Conservation (phyloP, 30 jellyfish, hydroid and myxozoan genomes). For the Nemopilema nomurai region DNA sequence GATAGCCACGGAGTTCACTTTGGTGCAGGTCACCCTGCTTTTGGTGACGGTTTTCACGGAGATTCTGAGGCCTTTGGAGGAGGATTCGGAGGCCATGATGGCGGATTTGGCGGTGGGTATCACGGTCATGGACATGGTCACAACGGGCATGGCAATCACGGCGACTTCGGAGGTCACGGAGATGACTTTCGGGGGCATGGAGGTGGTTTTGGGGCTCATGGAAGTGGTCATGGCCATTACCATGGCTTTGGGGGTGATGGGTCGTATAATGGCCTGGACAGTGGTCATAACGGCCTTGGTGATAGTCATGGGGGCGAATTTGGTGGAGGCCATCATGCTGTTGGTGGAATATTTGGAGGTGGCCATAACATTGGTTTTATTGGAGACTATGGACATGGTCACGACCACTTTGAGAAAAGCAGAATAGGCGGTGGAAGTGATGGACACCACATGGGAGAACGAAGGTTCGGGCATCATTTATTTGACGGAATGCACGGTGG, state of each 20-base stretch:
- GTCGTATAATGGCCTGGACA: conserved; percentile 41
- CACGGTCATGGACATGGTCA: conserved; percentile 31
- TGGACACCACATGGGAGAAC: conserved; percentile 50
- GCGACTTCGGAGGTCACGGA: conserved; percentile 3
- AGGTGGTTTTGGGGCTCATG: conserved; percentile 7
- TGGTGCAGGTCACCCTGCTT: conserved; percentile 43
- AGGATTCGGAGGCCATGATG: conserved; percentile 16
- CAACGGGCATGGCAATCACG: conserved; percentile 5
- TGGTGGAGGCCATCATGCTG: conserved; percentile 76
- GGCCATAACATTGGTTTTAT: conserved; percentile 57
- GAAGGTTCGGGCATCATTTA: conserved; percentile 54
- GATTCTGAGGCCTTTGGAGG: conserved; percentile 16
- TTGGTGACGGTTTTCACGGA: conserved; percentile 53
- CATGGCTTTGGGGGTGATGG: conserved; percentile 60
- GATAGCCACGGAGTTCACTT: conserved; percentile 34
- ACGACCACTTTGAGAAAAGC: conserved; percentile 35
- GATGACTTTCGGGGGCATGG: conserved; percentile 11
- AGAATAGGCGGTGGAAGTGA: conserved; percentile 43
- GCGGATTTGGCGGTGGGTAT: conserved; percentile 34
- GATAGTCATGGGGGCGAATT: conserved; percentile 36
- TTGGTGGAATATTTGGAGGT: conserved; percentile 66
- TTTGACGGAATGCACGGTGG: conserved; percentile 58
- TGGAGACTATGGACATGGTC: conserved; percentile 56
- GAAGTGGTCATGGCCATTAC: conserved; percentile 5
- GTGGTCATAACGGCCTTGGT: conserved; percentile 22